Conservation (phyloP, 2,113 vertebrate species). For the Vulpes ferrilata region DNA sequence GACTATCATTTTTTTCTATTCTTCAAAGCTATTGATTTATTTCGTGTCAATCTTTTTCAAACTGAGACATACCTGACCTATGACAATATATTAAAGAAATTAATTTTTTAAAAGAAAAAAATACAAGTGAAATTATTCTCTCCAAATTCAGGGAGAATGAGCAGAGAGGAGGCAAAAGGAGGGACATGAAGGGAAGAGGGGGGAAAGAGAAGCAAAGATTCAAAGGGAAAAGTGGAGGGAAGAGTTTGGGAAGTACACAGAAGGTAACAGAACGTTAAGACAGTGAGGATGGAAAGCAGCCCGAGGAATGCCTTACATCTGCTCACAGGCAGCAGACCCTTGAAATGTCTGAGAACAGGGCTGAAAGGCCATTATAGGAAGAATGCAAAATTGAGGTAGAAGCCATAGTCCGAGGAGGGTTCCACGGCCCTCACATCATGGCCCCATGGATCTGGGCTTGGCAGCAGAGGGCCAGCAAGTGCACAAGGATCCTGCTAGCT, state of each 20-base stretch:
- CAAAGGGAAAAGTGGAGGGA: not conserved
- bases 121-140: not conserved
- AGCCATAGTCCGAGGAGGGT: not conserved
- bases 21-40: not conserved
- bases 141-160: slow-evolving; percentile 28
- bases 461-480: accelerated
- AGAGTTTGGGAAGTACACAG: not conserved
- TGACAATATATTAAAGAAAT: not conserved
- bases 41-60: not conserved
- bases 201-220: not conserved
- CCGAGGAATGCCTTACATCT: not conserved
- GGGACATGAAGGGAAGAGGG: too few species aligned
- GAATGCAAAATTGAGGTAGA: not conserved
- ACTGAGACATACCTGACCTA: not conserved
- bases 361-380: not conserved
- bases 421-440: not conserved
- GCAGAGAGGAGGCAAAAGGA: not conserved
- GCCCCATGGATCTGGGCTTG: not conserved
- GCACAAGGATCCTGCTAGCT: not conserved
- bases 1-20: not conserved
- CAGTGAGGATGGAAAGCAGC: not conserved
- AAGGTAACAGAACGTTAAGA: not conserved
- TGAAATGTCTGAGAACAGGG: not conserved
- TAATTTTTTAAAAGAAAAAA: not conserved
- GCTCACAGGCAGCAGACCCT: not conserved